A percentile compares a stretch with the other conserved stretches of the same genome.
phyloP scores from a whole-genome alignment of 2,113 vertebrate genomes.

The Mellivora capensis region DNA sequence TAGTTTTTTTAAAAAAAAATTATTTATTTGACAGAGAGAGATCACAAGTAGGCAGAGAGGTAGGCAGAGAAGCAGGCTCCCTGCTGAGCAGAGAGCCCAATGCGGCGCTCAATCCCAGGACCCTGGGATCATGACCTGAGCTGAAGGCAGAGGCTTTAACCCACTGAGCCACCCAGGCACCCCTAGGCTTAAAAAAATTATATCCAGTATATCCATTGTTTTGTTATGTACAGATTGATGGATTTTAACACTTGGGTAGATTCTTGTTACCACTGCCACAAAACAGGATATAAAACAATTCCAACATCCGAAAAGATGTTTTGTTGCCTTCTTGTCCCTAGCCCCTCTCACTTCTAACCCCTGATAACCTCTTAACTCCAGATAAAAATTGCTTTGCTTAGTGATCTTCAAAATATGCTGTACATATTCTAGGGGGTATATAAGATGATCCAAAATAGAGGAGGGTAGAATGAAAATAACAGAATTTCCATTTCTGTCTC shows the following conservation, averaged over 20 bases:
- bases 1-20: too few relatives aligned
- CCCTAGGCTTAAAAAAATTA: not conserved
- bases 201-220: not conserved
- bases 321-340: not conserved
- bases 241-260: not conserved
- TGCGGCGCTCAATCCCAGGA: too few relatives aligned
- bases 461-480: not conserved
- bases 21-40: too few relatives aligned
- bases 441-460: not conserved
- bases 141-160: too few relatives aligned
- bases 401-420: not conserved
- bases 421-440: not conserved
- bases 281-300: not conserved
- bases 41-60: too few relatives aligned
- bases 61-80: too few relatives aligned
- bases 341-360: not conserved
- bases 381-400: not conserved
- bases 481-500: not conserved
- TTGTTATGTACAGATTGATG: not conserved
- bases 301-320: not conserved
- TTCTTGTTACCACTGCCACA: not conserved
- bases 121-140: too few relatives aligned
- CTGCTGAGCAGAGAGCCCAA: too few relatives aligned
- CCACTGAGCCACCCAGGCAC: too few relatives aligned
- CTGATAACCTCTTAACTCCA: not conserved